A percentile compares a stretch with the other conserved stretches of the same genome.
Conservation (phyloP, 2,888 invertebrate species). For the Phaedon cochleariae region DNA sequence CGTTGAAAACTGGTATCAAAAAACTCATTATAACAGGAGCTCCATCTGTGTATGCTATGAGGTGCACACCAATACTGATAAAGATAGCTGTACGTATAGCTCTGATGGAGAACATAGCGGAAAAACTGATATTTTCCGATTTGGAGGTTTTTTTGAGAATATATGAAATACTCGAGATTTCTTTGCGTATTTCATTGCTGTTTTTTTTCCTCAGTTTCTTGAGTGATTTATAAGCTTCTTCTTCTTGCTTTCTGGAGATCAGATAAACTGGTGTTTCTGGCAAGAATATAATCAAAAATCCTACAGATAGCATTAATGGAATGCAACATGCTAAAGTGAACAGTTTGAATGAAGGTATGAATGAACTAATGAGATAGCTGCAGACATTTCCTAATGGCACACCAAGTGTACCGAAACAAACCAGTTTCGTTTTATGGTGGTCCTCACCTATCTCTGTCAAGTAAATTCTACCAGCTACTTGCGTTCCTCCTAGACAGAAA, state of each 20-base stretch:
- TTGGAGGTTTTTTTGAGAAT: too few species aligned
- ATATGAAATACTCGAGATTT: too few species aligned
- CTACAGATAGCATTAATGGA: not conserved
- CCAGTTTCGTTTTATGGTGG: too few species aligned
- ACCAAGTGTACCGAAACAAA: too few species aligned
- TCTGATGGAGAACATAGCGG: not conserved
- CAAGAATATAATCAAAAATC: not conserved
- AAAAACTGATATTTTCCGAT: too few species aligned
- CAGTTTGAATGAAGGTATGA: not conserved
- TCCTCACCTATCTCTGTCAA: too few species aligned
- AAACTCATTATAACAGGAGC: too few species aligned
- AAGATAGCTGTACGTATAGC: not conserved
- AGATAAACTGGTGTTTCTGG: not conserved
- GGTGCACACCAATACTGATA: too few species aligned
- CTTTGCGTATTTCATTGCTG: too few species aligned
- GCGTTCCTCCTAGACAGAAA: not conserved
- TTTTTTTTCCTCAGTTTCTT: not conserved
- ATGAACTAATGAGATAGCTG: not conserved
- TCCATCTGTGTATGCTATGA: too few species aligned
- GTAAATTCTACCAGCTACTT: too few species aligned
- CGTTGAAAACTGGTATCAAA: conserved; percentile 14
- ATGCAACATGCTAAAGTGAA: not conserved
- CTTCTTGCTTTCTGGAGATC: not conserved
- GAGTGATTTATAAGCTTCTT: not conserved
- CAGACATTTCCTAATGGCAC: not conserved